Base-by-base conservation (phyloP, 2,113 vertebrate species). In the Fulica atra region DNA sequence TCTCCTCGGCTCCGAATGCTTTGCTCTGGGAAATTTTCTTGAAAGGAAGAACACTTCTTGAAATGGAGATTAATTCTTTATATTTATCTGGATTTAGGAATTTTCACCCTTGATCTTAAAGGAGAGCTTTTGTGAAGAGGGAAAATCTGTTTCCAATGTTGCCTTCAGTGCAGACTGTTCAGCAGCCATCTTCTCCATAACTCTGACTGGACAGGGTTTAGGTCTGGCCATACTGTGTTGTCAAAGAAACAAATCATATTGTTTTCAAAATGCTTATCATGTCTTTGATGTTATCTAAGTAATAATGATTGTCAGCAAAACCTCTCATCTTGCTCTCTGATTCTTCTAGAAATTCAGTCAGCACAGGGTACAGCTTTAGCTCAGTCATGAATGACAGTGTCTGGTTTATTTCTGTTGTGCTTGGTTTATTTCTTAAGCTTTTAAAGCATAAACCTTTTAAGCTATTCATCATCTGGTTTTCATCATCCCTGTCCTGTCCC, bases 401-500 rank as follows among this genome's bases (percentile, higher is more conserved):
- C 78, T 61, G 10, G 5, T 40, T 93, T 64, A 21, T 19, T 84
- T 86, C 36, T 53, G 16, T 28, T 46, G 8, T 38, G 23, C 60
- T 70, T 50, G 8, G 33, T 64, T 94, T 81, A 38, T 31, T 68
- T 17, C 68, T 68, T 35, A 60, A 64, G 36, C 29, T 48, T 87
- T 35, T 38, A 81, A 85, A 71, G 20, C 5, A 54, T 29, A 42
- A 74, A 74, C 25, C 16, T 44, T 29, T n/a, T 10, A 66, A 64
- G 33, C 23, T 40, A 1, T 61, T 54, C 54, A 10, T 50, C 7
- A 5, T 17, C 21, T 68, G 19, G 6, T 68, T 90, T 65, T 17
- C 19, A 11, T 20, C 4, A 1, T 7, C 5, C 6, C 13, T 44
- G 42, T n/a, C n/a, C n/a, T n/a, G n/a, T n/a, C 12, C 50, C 11